Evolutionary conservation across 2,888 invertebrate genomes (phyloP).

Genomic region (Sphaeridia pumilis): DNA sequence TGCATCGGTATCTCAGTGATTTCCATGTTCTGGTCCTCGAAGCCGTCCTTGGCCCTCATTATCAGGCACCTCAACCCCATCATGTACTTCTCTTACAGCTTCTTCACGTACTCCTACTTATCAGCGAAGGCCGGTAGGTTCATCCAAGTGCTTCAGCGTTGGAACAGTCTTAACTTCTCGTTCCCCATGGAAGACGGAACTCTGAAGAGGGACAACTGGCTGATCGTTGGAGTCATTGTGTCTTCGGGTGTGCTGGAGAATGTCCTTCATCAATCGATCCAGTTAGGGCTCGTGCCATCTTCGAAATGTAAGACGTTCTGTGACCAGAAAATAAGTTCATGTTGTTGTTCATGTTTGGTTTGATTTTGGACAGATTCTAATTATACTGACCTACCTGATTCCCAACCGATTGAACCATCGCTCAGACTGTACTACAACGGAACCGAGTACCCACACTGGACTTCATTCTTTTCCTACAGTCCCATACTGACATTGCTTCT

Average conservation of each 20-base stretch:
- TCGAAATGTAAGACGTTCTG: no score
- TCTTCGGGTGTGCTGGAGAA: slow-evolving; percentile 7
- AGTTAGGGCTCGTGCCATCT: background rate
- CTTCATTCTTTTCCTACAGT: background rate
- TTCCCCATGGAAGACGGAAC: background rate
- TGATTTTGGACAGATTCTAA: no score
- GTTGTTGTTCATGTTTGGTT: no score
- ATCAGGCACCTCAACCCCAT: slow-evolving; percentile 3
- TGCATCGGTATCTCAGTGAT: background rate
- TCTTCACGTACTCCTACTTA: slow-evolving; percentile 8
- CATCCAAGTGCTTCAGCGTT: background rate
- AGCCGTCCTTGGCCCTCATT: background rate
- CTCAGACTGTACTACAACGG: no score
- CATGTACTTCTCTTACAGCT: slow-evolving; percentile 5
- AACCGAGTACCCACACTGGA: slow-evolving; percentile 4
- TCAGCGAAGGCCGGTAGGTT: background rate
- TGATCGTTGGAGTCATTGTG: background rate
- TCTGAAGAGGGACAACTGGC: background rate
- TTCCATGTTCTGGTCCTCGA: background rate
- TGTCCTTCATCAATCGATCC: slow-evolving; percentile 5
- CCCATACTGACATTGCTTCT: background rate
- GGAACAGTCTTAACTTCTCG: background rate
- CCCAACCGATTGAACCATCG: no score
- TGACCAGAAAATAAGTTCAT: no score
- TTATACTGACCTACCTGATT: no score